Conservation (phyloP, 2,888 invertebrate species). For the Galeopsomyia nigrocyanea region DNA sequence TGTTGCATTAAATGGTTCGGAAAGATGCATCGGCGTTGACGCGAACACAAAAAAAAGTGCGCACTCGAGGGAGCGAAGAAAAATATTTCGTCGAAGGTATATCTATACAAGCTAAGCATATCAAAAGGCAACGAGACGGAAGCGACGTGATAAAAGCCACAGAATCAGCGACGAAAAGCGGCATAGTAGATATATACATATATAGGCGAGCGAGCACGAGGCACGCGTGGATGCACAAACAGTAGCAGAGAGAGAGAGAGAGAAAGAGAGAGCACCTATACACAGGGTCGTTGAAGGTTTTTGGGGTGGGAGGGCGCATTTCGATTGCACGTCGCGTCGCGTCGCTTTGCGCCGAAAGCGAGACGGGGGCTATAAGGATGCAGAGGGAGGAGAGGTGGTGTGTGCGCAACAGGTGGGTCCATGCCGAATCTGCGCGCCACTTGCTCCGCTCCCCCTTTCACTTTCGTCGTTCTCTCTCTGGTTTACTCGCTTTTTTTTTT, state of each 20-base stretch:
- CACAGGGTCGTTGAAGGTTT: background rate
- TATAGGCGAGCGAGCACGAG: background rate
- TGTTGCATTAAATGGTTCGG: too few species aligned
- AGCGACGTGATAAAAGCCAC: conserved; percentile 3
- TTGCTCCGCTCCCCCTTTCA: conserved; percentile 48
- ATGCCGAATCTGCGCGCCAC: conserved; percentile 55
- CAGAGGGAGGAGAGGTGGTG: background rate
- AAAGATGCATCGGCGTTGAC: too few species aligned
- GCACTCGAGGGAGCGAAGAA: too few species aligned
- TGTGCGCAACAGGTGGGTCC: conserved; percentile 60
- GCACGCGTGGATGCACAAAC: background rate
- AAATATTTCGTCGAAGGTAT: too few species aligned
- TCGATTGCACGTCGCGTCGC: conserved; percentile 21
- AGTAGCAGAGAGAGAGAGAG: too few species aligned
- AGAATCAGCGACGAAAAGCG: background rate
- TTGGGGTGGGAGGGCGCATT: conserved; percentile 1
- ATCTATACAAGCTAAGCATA: background rate
- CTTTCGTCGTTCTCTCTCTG: background rate
- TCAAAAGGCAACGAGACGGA: conserved; percentile 14
- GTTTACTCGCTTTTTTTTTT: conserved; percentile 7
- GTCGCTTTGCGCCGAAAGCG: conserved; percentile 1
- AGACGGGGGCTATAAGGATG: conserved; percentile 15
- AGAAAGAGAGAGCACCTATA: background rate
- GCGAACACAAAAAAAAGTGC: too few species aligned
- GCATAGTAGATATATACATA: background rate